Evolutionary conservation across 2,113 vertebrate genomes (phyloP), one percentile per base, ranked within the genome.

Genomic region (Clinocottus analis): DNA sequence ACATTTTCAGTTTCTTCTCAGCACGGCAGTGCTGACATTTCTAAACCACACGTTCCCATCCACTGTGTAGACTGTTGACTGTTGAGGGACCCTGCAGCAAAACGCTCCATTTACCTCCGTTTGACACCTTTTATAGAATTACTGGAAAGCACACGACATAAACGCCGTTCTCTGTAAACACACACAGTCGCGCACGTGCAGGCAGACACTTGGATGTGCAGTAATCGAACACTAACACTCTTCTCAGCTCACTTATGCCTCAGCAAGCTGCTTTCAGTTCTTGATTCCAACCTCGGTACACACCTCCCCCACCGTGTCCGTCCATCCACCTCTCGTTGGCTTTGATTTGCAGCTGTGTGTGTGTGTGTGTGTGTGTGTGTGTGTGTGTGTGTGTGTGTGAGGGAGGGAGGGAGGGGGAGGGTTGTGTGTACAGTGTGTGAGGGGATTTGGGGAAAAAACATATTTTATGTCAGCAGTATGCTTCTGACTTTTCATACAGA

Each of bases 91-190:
- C 75, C 87, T 25, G 19, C 56, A 69, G 75, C 56, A 65, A 68
- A 86, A 77, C 58, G 45, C 62, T 80, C 66, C 60, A 56, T 84
- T 90, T 85, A 84, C 80, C 80, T 87, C 59, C 2, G 23, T 19
- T 83, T 86, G 78, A 85, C 80, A 85, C 77, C 60, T 55, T 51
- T 43, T 61, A 59, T 76, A 51, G n/a, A 82, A 72, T 64, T 29
- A 84, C 63, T 82, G 59, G 43, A 64, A 71, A 72, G 16, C 35
- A 35, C 4, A n/a, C 47, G 31, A 29, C 56, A 59, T 7, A 59
- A 19, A 59, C 27, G 31, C 56, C 56, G 31, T 13, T 11, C 58
- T 45, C 35, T 47, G 17, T 47, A 33, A 8, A 27, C 45, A 41
- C 37, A 75, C 55, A 58, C 55, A n/a, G n/a, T n/a, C n/a, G n/a